A percentile compares a stretch with the other conserved stretches of the same genome.
Conservation (phyloP, 2,888 invertebrate genomes). For the Volucella bombylans region DNA sequence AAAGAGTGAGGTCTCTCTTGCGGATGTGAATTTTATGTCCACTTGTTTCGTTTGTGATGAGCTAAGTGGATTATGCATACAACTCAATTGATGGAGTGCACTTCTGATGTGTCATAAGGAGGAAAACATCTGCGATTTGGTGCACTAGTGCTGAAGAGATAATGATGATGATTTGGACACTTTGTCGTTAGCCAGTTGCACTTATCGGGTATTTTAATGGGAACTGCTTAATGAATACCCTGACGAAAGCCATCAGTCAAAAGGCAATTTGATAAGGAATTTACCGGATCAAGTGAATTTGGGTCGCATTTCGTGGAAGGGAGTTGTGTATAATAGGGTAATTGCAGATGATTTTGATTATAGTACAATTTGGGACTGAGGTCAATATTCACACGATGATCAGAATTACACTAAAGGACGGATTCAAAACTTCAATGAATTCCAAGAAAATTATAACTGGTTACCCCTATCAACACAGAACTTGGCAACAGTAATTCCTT, state of each 20-base stretch:
- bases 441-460: too few relatives aligned
- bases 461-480: too few relatives aligned
- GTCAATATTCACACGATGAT: too few relatives aligned
- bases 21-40: conserved; percentile 10
- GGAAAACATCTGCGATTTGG: conserved; percentile 46
- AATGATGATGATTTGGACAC: conserved; percentile 36
- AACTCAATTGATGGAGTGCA: conserved; percentile 21
- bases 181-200: neutral
- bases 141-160: conserved; percentile 1
- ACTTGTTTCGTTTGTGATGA: conserved; percentile 34
- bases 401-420: too few relatives aligned
- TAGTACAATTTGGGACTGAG: too few relatives aligned
- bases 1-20: neutral
- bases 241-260: neutral
- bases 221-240: neutral
- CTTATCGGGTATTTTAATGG: conserved; percentile 5
- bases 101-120: neutral
- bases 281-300: neutral
- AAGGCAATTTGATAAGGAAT: neutral
- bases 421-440: too few relatives aligned
- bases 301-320: neutral
- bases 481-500: too few relatives aligned
- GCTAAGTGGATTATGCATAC: conserved; percentile 21
- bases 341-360: too few relatives aligned
- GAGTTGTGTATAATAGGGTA: too few relatives aligned